Percentiles rank a stretch among this genome's conserved stretches.
phyloP scores from a whole-genome alignment of 2,888 invertebrate species.

The Coleophora flavipennella region DNA sequence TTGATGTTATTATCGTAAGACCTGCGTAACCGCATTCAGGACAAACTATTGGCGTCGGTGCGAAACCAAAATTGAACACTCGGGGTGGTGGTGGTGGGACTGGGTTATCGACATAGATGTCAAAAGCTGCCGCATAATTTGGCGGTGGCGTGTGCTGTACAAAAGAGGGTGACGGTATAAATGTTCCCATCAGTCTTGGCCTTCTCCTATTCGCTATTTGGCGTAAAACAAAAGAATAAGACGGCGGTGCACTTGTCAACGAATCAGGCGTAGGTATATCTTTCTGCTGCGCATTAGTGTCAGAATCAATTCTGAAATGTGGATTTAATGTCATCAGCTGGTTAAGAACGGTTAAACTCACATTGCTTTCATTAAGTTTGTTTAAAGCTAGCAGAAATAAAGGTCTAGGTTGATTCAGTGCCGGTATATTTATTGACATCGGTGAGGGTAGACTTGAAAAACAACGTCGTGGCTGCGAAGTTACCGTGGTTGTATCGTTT shows the following conservation, averaged over 20 bases:
- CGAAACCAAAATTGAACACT: slow-evolving; percentile 44
- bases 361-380: slow-evolving; percentile 36
- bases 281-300: slow-evolving; percentile 10
- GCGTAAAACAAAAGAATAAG: slow-evolving; percentile 57
- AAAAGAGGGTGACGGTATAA: slow-evolving; percentile 59
- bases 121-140: slow-evolving; percentile 56
- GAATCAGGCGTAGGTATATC: slow-evolving; percentile 51
- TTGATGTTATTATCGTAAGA: slow-evolving; percentile 39
- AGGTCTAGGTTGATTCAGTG: slow-evolving; percentile 32
- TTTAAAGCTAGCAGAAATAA: slow-evolving; percentile 47
- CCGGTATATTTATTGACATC: slow-evolving; percentile 16
- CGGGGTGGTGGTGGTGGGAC: slow-evolving; percentile 37
- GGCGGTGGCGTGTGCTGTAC: slow-evolving; percentile 57
- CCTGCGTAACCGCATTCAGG: slow-evolving; percentile 55
- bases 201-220: slow-evolving; percentile 47
- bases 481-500: slow-evolving; percentile 10
- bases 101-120: slow-evolving; percentile 51
- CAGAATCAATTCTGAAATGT: slow-evolving; percentile 11
- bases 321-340: background rate
- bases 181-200: slow-evolving; percentile 56
- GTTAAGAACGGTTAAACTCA: slow-evolving; percentile 24
- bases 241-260: slow-evolving; percentile 53
- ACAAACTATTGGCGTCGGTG: slow-evolving; percentile 46
- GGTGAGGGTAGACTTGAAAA: slow-evolving; percentile 25
- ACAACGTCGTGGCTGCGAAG: slow-evolving; percentile 18